Evolutionary conservation across 92 coral and sea anemone species (phyloP).

Genomic region (Desmophyllum pertusum): DNA sequence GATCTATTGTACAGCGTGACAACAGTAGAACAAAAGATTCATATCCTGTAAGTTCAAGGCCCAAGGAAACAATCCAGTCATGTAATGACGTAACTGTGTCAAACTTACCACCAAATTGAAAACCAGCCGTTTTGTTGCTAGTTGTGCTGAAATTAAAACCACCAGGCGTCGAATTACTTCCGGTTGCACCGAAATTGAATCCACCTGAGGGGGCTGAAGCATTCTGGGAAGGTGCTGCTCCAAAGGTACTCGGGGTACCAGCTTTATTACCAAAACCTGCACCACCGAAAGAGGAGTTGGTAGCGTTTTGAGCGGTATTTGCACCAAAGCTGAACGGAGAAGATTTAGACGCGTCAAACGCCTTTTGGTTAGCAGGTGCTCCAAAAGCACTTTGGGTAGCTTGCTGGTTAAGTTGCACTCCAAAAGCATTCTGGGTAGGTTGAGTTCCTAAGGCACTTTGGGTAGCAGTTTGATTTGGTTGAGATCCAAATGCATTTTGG

Average conservation of each 20-base stretch:
- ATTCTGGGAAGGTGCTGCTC: slow-evolving; percentile 38
- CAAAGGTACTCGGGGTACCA: slow-evolving; percentile 37
- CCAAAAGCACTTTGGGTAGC: slow-evolving; percentile 55
- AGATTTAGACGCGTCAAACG: no score
- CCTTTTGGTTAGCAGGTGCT: slow-evolving; percentile 6
- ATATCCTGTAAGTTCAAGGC: no score
- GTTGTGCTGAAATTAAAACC: slow-evolving; percentile 43
- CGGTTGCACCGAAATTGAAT: slow-evolving; percentile 29
- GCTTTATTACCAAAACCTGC: slow-evolving; percentile 26
- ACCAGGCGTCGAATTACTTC: slow-evolving; percentile 18
- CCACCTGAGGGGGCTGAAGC: slow-evolving; percentile 42
- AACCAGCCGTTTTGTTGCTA: slow-evolving; percentile 12
- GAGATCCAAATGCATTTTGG: slow-evolving; percentile 49
- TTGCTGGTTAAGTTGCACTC: slow-evolving; percentile 12
- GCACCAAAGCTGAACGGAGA: slow-evolving; percentile 49
- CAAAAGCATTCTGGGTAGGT: slow-evolving; percentile 49
- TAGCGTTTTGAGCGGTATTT: neutral
- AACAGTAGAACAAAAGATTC: no score
- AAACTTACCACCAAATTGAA: slow-evolving; percentile 68
- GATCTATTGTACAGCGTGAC: no score
- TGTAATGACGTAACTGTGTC: no score
- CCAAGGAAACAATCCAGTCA: neutral
- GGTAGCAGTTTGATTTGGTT: slow-evolving; percentile 25
- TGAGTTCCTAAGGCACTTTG: slow-evolving; percentile 39
- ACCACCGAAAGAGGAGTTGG: slow-evolving; percentile 31